Evolutionary conservation across 2,888 invertebrate genomes (phyloP).

Genomic region (Diplazon laetatorius): DNA sequence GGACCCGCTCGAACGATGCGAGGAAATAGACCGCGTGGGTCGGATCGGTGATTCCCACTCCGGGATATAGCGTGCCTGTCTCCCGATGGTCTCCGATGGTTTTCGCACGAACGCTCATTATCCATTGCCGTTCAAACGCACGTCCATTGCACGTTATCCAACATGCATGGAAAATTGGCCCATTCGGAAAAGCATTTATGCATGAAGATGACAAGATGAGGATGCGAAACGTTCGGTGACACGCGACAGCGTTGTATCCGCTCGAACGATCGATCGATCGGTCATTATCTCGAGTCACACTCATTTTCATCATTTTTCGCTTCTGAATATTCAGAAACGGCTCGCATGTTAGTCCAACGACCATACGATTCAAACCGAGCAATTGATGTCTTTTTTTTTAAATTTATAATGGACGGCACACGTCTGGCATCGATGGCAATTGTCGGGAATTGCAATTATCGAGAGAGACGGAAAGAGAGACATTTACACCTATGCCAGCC

Average conservation of each 20-base stretch:
- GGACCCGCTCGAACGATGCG: neutral
- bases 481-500: too few species aligned
- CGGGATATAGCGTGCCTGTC: neutral
- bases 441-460: neutral
- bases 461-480: too few species aligned
- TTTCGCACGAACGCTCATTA: slow-evolving; percentile 16
- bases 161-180: slow-evolving; percentile 48
- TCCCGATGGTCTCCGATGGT: too few species aligned
- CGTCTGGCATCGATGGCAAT: slow-evolving; percentile 27
- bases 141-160: slow-evolving; percentile 45
- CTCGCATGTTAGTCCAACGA: neutral
- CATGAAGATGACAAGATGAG: neutral
- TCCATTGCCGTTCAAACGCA: too few species aligned
- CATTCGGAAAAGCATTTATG: slow-evolving; percentile 46
- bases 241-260: neutral
- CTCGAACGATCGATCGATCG: slow-evolving; percentile 26
- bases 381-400: slow-evolving; percentile 6
- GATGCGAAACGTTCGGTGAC: neutral
- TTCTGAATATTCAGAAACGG: slow-evolving; percentile 9
- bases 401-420: too few species aligned
- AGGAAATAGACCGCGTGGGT: too few species aligned
- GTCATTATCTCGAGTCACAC: slow-evolving; percentile 37
- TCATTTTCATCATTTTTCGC: slow-evolving; percentile 22
- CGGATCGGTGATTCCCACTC: too few species aligned
- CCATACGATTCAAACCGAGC: slow-evolving; percentile 24